Evolutionary conservation across 2,113 vertebrate species (phyloP).

Genomic region (Rhynchomys soricoides): DNA sequence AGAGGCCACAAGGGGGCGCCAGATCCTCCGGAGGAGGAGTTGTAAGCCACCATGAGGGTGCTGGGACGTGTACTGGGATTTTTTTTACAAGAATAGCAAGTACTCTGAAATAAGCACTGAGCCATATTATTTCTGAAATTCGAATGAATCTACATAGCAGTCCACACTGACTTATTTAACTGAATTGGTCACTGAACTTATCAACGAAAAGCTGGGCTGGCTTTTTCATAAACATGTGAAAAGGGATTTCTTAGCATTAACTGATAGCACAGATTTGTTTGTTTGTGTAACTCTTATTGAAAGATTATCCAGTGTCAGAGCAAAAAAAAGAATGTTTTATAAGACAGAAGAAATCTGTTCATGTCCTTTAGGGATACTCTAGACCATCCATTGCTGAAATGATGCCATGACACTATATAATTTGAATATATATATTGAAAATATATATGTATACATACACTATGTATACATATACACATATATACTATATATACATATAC

Average conservation of each 20-base stretch:
- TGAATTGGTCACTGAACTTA: constrained; percentile 25
- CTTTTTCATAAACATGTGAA: constrained; percentile 31
- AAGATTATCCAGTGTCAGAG: constrained; percentile 33
- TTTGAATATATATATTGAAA: not conserved
- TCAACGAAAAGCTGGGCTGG: constrained; percentile 20
- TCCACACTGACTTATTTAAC: constrained; percentile 29
- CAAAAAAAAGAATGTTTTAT: constrained; percentile 48
- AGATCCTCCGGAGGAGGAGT: not conserved
- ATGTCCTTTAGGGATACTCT: not conserved
- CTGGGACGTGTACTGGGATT: not conserved
- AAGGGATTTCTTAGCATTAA: constrained; percentile 58
- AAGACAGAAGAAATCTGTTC: constrained; percentile 18
- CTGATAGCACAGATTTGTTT: not conserved
- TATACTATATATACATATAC: not conserved
- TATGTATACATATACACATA: too few relatives aligned
- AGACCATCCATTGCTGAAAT: constrained; percentile 13
- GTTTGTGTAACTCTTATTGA: not conserved
- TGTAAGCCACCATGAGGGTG: not conserved
- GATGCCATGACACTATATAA: not conserved
- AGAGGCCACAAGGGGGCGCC: not conserved
- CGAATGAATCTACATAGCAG: too few relatives aligned
- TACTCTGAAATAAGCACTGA: not conserved
- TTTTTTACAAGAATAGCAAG: not conserved
- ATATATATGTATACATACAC: not conserved
- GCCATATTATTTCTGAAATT: not conserved